Evolutionary conservation across 2,888 invertebrate species (phyloP), one percentile per base, ranked within the genome.

Genomic region (Tillus elongatus): DNA sequence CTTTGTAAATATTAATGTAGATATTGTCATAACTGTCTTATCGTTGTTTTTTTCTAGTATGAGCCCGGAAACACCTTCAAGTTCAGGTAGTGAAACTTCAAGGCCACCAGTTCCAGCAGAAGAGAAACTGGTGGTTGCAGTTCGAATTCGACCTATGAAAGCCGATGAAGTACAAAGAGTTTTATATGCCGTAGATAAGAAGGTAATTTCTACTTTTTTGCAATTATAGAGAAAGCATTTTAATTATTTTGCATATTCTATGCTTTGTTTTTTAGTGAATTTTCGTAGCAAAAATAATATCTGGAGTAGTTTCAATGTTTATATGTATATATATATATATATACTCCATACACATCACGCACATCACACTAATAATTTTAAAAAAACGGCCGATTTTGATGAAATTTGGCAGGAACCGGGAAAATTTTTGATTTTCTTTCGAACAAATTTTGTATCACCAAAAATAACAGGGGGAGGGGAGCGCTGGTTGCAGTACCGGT

Each of bases 71-170:
- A 64, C 63, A 11, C 64, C 66, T 2, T 61, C 62, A 9, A 65
- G 64, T 53, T 64, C 64, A 11, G 64, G 65, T 34, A 64, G 63
- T 51, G 63, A 64, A 32, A 57, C 57, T 10, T 53, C 58, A 1
- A 51, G 55, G 38, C 55, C 56, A 9, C 46, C 54, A 1, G 46
- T 53, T 3, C 53, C 52, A 37, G 58, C 58, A 1, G 66, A 67
- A 48, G 67, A 68, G 42, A 51, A 63, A 30, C 50, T 68, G 14
- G 66, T 67, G 66, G 93, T 95, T 43, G 89, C 88, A 32, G 85
- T 95, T 37, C 79, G 95, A 52, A 85, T 95, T 44, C 77, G 92
- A 40, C 95, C 95, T 4, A 71, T 88, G 45, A 77, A 77, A 45
- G 61, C 71, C 24, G 81, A 81, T 55, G 93, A 93, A 67, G 73